Evolutionary conservation across 2,797 vertebrate species (phyloP).

Genomic region (Hipposideros larvatus): DNA sequence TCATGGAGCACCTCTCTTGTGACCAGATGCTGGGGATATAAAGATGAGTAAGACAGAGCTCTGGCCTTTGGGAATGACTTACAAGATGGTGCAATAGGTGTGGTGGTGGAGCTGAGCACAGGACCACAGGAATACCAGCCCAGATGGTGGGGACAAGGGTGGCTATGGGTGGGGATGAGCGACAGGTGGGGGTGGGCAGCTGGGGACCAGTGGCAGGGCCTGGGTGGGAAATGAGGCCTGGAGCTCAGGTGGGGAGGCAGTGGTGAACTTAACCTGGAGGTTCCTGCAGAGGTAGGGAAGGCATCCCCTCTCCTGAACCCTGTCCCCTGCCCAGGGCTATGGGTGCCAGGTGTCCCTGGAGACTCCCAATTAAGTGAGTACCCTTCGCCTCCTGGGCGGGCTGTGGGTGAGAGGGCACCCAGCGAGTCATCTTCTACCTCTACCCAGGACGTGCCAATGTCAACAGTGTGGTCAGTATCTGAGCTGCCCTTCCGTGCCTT

Average conservation of each 20-base stretch:
- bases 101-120: background rate
- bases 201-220: too few relatives aligned
- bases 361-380: background rate
- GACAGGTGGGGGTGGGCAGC: accelerated
- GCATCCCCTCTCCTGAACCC: accelerated
- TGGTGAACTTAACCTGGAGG: background rate
- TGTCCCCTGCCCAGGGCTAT: background rate
- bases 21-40: background rate
- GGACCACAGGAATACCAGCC: background rate
- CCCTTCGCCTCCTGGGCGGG: background rate
- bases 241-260: accelerated
- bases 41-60: background rate
- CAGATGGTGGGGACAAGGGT: too few relatives aligned
- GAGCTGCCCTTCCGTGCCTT: background rate
- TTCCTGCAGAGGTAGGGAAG: background rate
- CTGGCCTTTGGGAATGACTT: background rate
- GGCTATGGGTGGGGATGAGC: accelerated
- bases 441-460: background rate
- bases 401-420: background rate
- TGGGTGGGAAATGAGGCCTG: background rate
- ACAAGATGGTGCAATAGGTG: background rate
- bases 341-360: background rate
- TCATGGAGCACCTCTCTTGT: too few relatives aligned
- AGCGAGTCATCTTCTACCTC: background rate
- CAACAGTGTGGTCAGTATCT: background rate